Percentiles rank a stretch among this genome's conserved stretches.
phyloP scores from a whole-genome alignment of 2,797 vertebrate genomes.

The Helarctos malayanus region DNA sequence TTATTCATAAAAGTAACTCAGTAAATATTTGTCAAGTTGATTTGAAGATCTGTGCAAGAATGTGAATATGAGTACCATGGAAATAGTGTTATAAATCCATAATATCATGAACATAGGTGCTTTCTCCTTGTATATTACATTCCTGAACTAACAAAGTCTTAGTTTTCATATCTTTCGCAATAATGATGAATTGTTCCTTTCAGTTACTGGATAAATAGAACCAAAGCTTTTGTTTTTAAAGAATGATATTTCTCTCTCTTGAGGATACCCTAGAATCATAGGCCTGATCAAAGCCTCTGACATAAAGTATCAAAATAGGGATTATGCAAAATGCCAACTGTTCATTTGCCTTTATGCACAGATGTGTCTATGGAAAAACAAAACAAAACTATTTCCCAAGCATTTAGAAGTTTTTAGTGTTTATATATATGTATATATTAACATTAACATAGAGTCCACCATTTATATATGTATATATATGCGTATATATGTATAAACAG shows the following conservation, averaged over 20 bases:
- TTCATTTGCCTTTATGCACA: neutral
- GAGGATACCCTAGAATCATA: neutral
- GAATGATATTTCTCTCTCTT: neutral
- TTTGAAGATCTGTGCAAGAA: neutral
- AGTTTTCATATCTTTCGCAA: neutral
- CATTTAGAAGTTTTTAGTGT: neutral
- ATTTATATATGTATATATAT: neutral
- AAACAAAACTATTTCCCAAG: neutral
- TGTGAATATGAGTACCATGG: neutral
- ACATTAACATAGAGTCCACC: neutral
- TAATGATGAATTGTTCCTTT: slow-evolving; percentile 19
- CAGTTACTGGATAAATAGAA: neutral
- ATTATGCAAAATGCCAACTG: neutral
- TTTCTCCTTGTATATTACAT: neutral
- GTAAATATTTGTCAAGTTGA: neutral
- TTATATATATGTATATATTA: neutral
- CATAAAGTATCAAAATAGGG: neutral
- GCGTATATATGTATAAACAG: neutral
- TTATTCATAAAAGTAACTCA: neutral
- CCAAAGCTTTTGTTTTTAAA: neutral
- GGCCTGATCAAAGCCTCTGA: neutral
- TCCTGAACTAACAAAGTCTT: neutral
- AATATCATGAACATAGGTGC: neutral
- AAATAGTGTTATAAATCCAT: neutral
- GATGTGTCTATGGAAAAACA: neutral